These are phyloP conservation scores for Clytia hemisphaerica DNA, from an alignment of 30 jellyfish, hydroid and myxozoan genomes.

Conservation along the genomic window DNA sequence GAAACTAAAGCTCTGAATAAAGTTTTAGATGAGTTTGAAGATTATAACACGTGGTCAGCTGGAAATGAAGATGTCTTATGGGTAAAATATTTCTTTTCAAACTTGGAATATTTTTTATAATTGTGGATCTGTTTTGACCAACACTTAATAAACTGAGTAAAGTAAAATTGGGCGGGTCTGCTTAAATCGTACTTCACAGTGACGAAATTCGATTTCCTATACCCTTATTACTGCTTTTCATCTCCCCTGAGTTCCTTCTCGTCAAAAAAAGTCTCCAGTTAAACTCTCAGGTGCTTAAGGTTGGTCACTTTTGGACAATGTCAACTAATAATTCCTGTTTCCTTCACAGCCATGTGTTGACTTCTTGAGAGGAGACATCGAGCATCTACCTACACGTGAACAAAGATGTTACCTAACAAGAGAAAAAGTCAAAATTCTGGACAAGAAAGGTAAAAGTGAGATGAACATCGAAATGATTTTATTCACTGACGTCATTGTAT, in stretches of 20 bases:
- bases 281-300: no score
- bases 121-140: no score
- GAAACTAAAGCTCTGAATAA: not conserved
- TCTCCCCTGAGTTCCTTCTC: no score
- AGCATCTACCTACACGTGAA: constrained; percentile 40
- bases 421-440: constrained; percentile 60
- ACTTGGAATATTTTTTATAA: no score
- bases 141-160: no score
- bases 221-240: no score
- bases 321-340: not conserved
- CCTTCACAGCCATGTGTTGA: not conserved
- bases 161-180: no score
- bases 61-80: constrained; percentile 13
- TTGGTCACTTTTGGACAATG: no score
- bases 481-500: constrained; percentile 63
- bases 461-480: constrained; percentile 62
- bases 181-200: no score
- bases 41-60: not conserved
- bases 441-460: constrained; percentile 64
- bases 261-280: no score
- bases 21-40: constrained; percentile 4
- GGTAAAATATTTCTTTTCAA: no score
- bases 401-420: constrained; percentile 64
- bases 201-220: no score
- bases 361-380: constrained; percentile 22